Percentiles rank a stretch among this genome's conserved stretches.
These are phyloP conservation scores for Macquaria ambigua DNA, from an alignment of 2,113 vertebrate species.

Conservation along the genomic window DNA sequence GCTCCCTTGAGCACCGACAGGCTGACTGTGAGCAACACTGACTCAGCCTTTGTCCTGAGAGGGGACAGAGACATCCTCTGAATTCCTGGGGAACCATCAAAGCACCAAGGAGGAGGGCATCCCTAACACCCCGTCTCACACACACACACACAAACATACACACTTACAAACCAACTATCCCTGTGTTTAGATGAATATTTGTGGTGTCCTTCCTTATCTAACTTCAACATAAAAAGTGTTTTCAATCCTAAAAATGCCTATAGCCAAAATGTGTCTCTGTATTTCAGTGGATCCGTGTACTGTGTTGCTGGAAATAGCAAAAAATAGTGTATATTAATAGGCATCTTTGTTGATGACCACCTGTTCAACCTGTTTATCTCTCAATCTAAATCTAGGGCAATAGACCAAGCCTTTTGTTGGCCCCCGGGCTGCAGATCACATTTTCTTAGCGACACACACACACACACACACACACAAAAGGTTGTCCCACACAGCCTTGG, in stretches of 20 bases:
- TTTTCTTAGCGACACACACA: conserved; percentile 17
- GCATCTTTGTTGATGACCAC: background rate
- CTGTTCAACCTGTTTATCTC: too few relatives aligned
- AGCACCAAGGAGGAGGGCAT: conserved; percentile 51
- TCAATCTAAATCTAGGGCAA: conserved; percentile 27
- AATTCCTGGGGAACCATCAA: conserved; percentile 84
- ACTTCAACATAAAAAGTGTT: background rate
- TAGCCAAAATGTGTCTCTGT: background rate
- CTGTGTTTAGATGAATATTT: background rate
- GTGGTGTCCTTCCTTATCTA: background rate
- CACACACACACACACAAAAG: background rate
- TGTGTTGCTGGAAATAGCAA: background rate
- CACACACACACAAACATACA: too few relatives aligned
- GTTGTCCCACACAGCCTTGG: background rate
- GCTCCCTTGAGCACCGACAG: conserved; percentile 47
- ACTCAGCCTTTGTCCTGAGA: conserved; percentile 71
- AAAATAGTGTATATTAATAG: background rate
- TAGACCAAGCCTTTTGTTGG: background rate
- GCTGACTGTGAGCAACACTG: conserved; percentile 51
- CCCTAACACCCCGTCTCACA: conserved; percentile 19
- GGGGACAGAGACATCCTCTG: conserved; percentile 67
- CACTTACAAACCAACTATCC: background rate
- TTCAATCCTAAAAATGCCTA: background rate
- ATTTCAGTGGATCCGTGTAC: background rate
- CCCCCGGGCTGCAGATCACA: conserved; percentile 16